These are phyloP conservation scores for Sparidentex hasta DNA, from an alignment of 2,797 vertebrate species.

Conservation along the genomic window DNA sequence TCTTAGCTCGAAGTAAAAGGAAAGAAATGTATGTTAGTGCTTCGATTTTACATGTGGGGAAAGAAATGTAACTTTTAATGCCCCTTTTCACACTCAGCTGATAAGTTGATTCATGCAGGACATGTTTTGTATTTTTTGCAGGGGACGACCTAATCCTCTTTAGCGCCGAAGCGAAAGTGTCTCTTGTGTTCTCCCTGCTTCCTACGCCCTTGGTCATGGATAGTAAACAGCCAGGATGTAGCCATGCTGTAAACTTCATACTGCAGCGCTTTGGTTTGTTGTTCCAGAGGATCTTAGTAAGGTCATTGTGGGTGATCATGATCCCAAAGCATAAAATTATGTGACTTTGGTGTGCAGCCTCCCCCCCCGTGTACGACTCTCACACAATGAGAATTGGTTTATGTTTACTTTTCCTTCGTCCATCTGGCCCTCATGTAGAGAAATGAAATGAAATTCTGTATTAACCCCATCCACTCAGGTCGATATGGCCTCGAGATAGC, in stretches of 20 bases:
- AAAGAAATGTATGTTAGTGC: background rate
- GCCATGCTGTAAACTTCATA: background rate
- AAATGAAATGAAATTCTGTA: background rate
- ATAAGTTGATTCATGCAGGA: slow-evolving; percentile 28
- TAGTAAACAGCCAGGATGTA: slow-evolving; percentile 29
- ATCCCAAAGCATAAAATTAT: slow-evolving; percentile 2
- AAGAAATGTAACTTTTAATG: slow-evolving; percentile 2
- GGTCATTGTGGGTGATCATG: slow-evolving; percentile 13
- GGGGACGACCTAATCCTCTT: slow-evolving; percentile 57
- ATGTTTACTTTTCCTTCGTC: background rate
- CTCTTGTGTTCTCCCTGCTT: slow-evolving; percentile 34
- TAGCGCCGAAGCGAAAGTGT: slow-evolving; percentile 29
- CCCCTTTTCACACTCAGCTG: slow-evolving; percentile 16
- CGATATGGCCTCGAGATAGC: slow-evolving; percentile 53
- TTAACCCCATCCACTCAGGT: slow-evolving; percentile 44
- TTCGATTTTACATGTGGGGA: background rate
- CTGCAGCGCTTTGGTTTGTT: slow-evolving; percentile 11
- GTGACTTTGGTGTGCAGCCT: background rate
- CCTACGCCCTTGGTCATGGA: slow-evolving; percentile 19
- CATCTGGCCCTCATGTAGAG: background rate
- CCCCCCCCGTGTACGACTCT: background rate
- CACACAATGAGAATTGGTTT: background rate
- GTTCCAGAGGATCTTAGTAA: slow-evolving; percentile 24
- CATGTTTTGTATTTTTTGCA: slow-evolving; percentile 41
- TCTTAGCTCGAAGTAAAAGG: background rate